phyloP scores from a whole-genome alignment of 1,140 invertebrate species.

The Drosophila serrata region DNA sequence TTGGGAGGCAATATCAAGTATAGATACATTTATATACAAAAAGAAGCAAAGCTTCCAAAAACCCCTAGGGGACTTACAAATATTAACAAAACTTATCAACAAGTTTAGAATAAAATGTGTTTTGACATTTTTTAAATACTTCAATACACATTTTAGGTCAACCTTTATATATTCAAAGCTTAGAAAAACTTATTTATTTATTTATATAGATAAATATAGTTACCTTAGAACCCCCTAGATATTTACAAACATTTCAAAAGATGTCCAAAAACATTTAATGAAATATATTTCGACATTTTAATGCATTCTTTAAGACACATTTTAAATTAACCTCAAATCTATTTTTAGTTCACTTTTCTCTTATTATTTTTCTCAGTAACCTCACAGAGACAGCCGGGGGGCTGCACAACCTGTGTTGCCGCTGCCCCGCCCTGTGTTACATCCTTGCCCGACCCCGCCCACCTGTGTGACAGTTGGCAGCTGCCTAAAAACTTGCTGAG shows the following conservation, averaged over 20 bases:
- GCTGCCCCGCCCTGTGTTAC: not conserved
- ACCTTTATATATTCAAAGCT: too few relatives aligned
- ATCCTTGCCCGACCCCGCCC: conserved; percentile 27
- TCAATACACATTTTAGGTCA: too few relatives aligned
- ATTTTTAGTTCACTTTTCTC: not conserved
- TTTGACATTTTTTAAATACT: too few relatives aligned
- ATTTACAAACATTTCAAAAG: not conserved
- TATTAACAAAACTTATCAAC: too few relatives aligned
- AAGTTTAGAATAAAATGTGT: too few relatives aligned
- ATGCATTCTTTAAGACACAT: not conserved
- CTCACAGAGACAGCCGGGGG: conserved; percentile 48
- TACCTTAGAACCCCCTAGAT: too few relatives aligned
- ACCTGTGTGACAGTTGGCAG: conserved; percentile 75
- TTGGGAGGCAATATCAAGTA: too few relatives aligned
- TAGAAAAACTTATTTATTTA: too few relatives aligned
- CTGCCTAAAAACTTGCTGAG: conserved; percentile 74
- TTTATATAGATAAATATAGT: too few relatives aligned
- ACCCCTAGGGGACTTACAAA: too few relatives aligned
- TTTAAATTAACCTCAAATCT: not conserved
- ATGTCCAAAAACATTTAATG: not conserved
- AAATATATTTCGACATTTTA: not conserved
- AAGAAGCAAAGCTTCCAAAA: too few relatives aligned
- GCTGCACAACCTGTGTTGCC: conserved; percentile 35
- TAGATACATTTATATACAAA: too few relatives aligned
- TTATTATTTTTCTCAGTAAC: conserved; percentile 1